Base-by-base conservation (phyloP, 2,888 invertebrate species). In the Opisthograptis luteolata region DNA sequence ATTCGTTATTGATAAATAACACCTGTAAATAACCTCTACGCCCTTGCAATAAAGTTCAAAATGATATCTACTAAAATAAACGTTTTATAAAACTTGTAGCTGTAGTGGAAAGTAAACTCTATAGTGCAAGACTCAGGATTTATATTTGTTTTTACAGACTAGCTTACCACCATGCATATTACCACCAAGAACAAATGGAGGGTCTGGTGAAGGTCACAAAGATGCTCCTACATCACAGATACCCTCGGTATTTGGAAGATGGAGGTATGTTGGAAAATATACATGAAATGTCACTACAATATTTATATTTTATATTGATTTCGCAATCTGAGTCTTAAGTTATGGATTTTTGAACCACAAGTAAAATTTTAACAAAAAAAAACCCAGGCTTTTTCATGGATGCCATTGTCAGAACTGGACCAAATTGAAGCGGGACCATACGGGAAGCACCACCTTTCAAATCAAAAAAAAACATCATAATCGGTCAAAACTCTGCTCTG, bases 181-280 rank as follows among this genome's bases (percentile, higher is more conserved):
- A 96, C 76, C 97, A 98, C 73, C 96, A 96, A 58, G 98, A 98
- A 66, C 95, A 95, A 58, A 86, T 96, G 22, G 98, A 98, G 70
- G 98, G 98, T 2, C 87, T 98, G 15, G 94, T 98, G 8, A 91
- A 96, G 34, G 94, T 97, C n/a, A 94, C 96, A 2, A 87, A 95
- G 52, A 93, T 96, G 91, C 93, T 96, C 59, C 80, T 97, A 12
- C 95, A 96, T 79, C 93, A 94, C 72, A 95, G 94, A 76, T 97
- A 95, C 76, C 96, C 96, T 0, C 92, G 95, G 47, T 97, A 95
- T 76, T 90, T 94, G 60, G 95, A 95, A 70, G 96, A 96, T 70
- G 97, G 97, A 41, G 96, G 94, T 87, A 66, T 71, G 66, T 55
- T 17, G 8, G 6, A 13, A 24, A 5, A 30, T 12, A 28, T n/a